phyloP scores from a whole-genome alignment of 2,113 vertebrate species.

The Tor tambroides region DNA sequence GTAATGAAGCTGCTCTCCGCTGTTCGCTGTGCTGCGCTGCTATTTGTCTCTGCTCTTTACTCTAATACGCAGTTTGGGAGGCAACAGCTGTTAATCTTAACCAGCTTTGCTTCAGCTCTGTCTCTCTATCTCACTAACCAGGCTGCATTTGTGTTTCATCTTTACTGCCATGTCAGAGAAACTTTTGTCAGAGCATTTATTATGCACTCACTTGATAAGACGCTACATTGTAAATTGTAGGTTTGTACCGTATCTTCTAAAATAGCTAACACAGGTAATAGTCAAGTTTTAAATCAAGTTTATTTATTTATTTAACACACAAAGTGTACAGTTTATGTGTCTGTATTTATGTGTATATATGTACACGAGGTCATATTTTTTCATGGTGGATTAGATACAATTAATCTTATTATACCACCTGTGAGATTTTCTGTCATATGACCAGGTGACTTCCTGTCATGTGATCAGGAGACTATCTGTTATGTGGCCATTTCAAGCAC shows the following conservation, averaged over 20 bases:
- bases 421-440: background rate
- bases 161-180: constrained; percentile 9
- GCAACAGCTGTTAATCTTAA: constrained; percentile 44
- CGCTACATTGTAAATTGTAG: background rate
- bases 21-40: constrained; percentile 25
- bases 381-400: background rate
- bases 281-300: background rate
- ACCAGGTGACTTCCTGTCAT: background rate
- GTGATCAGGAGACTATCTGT: background rate
- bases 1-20: constrained; percentile 49
- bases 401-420: background rate
- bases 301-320: background rate
- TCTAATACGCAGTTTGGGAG: constrained; percentile 35
- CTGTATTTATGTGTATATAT: background rate
- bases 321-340: background rate
- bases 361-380: background rate
- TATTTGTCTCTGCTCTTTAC: constrained; percentile 55
- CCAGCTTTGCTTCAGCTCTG: constrained; percentile 27
- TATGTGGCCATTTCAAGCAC: background rate
- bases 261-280: background rate
- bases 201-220: background rate
- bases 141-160: constrained; percentile 22
- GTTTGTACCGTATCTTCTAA: background rate
- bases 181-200: constrained; percentile 19
- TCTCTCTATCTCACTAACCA: constrained; percentile 34